phyloP scores from a whole-genome alignment of 1,140 invertebrate species.

The Trichonephila clavata region DNA sequence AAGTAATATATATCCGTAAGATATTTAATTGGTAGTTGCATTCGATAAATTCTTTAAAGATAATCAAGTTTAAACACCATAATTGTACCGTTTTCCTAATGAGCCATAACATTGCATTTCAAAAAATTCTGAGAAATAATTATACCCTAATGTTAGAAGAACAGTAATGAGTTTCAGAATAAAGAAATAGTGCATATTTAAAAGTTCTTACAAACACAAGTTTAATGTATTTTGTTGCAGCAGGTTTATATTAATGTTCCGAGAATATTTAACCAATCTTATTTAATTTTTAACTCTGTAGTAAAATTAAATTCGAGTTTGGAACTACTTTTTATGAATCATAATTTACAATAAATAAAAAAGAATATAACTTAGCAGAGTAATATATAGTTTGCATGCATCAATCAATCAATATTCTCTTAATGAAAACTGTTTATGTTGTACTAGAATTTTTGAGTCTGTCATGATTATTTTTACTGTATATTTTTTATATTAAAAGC shows the following conservation, averaged over 20 bases:
- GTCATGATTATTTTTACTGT: too few relatives aligned
- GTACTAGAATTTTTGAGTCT: too few relatives aligned
- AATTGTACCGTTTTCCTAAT: neutral
- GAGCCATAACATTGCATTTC: neutral
- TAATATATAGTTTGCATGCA: too few relatives aligned
- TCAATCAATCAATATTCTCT: too few relatives aligned
- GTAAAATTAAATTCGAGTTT: too few relatives aligned
- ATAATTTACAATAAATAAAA: too few relatives aligned
- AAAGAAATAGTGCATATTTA: neutral
- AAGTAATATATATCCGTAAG: neutral
- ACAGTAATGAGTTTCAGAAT: neutral
- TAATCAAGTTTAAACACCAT: slow-evolving; percentile 19
- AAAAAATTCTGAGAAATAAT: neutral
- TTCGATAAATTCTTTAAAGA: neutral
- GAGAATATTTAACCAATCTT: too few relatives aligned
- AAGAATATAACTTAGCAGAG: too few relatives aligned
- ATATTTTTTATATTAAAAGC: too few relatives aligned
- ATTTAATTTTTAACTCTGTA: too few relatives aligned
- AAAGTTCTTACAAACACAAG: neutral
- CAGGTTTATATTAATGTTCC: neutral
- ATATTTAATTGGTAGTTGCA: slow-evolving; percentile 18
- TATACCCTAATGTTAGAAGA: neutral
- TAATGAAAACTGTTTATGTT: too few relatives aligned
- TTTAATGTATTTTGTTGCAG: neutral
- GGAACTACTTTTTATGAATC: too few relatives aligned